A percentile compares a stretch with the other conserved stretches of the same genome.
phyloP scores from a whole-genome alignment of 1,140 invertebrate species.

The Ridgeia piscesae region DNA sequence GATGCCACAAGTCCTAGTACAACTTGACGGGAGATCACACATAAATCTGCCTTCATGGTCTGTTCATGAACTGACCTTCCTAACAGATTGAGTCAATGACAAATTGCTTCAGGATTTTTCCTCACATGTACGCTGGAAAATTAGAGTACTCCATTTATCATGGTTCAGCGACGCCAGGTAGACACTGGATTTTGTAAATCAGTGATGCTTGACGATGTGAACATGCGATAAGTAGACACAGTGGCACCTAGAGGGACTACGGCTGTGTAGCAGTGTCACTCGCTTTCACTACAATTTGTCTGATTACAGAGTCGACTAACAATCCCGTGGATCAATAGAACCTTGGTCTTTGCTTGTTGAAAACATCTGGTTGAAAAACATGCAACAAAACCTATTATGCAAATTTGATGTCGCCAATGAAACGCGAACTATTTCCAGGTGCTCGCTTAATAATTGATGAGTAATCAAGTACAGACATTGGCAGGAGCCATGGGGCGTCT shows the following conservation, averaged over 20 bases:
- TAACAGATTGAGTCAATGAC: neutral
- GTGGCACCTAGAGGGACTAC: neutral
- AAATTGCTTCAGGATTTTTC: neutral
- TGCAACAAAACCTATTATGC: neutral
- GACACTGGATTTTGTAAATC: neutral
- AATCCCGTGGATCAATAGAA: neutral
- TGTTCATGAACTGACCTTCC: neutral
- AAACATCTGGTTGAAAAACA: neutral
- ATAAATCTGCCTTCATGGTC: too few relatives aligned
- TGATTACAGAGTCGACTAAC: neutral
- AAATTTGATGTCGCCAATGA: neutral
- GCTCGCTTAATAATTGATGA: neutral
- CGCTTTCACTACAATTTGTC: neutral
- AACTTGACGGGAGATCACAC: too few relatives aligned
- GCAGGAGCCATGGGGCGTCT: neutral
- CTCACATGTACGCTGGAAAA: neutral
- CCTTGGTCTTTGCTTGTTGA: neutral
- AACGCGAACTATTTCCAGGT: neutral
- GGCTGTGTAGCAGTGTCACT: neutral
- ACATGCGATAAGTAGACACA: neutral
- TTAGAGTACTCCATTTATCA: neutral
- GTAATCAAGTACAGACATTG: neutral
- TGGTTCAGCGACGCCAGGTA: neutral
- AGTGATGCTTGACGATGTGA: neutral
- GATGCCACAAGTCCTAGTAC: too few relatives aligned